phyloP scores from a whole-genome alignment of 2,888 invertebrate species.

The Drosophila rubida region DNA sequence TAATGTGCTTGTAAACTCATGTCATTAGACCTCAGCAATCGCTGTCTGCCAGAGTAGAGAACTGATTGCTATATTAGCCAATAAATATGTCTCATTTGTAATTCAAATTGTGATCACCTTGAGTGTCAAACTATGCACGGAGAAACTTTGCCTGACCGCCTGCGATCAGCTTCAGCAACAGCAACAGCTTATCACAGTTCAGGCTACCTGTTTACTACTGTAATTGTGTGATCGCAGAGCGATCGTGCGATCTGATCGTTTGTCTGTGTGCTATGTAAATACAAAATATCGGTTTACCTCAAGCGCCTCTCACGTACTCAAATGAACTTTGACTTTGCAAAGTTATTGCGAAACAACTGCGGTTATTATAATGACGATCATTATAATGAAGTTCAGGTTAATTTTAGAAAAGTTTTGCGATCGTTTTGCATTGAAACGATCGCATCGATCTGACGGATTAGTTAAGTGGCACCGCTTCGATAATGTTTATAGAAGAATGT shows the following conservation, averaged over 20 bases:
- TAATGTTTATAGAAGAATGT: constrained; percentile 18
- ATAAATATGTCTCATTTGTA: constrained; percentile 25
- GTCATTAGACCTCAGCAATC: neutral
- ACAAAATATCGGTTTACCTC: constrained; percentile 51
- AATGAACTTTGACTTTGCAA: constrained; percentile 59
- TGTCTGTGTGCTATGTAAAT: constrained; percentile 28
- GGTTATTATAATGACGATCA: neutral
- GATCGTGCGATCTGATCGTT: constrained; percentile 8
- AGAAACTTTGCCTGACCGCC: constrained; percentile 16
- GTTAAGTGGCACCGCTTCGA: constrained; percentile 17
- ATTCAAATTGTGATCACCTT: constrained; percentile 38
- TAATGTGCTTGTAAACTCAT: neutral
- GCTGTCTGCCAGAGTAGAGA: neutral
- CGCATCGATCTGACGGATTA: constrained; percentile 29
- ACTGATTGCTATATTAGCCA: constrained; percentile 9
- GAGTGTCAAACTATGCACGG: constrained; percentile 20
- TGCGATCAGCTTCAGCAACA: constrained; percentile 8
- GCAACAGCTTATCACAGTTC: constrained; percentile 37
- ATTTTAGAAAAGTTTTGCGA: constrained; percentile 15
- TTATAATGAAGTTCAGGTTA: constrained; percentile 2
- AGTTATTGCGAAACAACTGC: constrained; percentile 15
- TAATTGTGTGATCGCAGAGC: constrained; percentile 1
- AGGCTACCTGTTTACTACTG: constrained; percentile 16
- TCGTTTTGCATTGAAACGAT: constrained; percentile 9
- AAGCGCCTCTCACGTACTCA: constrained; percentile 7